Evolutionary conservation across 1,140 invertebrate species (phyloP).

Genomic region (Drosophila pandora): DNA sequence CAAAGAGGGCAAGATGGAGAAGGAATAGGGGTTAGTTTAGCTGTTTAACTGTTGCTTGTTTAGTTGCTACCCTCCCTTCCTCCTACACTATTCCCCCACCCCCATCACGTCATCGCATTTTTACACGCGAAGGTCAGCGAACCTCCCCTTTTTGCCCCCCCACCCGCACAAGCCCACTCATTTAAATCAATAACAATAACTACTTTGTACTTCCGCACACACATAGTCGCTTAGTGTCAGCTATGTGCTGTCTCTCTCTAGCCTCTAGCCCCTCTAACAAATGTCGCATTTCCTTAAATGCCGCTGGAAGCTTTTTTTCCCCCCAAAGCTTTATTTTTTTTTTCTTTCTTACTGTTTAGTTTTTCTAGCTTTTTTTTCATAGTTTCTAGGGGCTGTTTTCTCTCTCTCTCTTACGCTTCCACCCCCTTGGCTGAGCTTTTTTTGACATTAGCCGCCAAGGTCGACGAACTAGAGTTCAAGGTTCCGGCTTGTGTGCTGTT

Average conservation of each 20-base stretch:
- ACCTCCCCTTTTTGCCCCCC: slow-evolving; percentile 24
- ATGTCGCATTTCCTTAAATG: slow-evolving; percentile 58
- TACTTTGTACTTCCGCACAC: slow-evolving; percentile 37
- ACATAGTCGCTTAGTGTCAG: neutral
- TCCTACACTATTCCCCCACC: neutral
- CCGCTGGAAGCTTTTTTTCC: slow-evolving; percentile 53
- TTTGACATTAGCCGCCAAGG: slow-evolving; percentile 83
- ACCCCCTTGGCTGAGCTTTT: slow-evolving; percentile 25
- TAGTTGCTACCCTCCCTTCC: slow-evolving; percentile 18
- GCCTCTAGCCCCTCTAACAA: neutral
- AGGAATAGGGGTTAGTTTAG: neutral
- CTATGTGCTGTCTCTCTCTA: neutral
- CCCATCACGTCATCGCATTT: slow-evolving; percentile 31
- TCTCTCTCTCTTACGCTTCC: neutral
- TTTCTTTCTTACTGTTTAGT: slow-evolving; percentile 20
- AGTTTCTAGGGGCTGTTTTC: slow-evolving; percentile 63
- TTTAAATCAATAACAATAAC: slow-evolving; percentile 75
- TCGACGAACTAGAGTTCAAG: slow-evolving; percentile 88
- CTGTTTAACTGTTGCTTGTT: slow-evolving; percentile 37
- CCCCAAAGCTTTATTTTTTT: slow-evolving; percentile 22
- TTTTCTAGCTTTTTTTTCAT: slow-evolving; percentile 35
- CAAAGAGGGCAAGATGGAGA: slow-evolving; percentile 6
- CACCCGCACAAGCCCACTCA: neutral
- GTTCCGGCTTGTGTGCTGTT: slow-evolving; percentile 46
- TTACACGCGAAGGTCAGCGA: slow-evolving; percentile 77